A percentile compares a stretch with the other conserved stretches of the same genome.
Evolutionary conservation across 2,113 vertebrate genomes (phyloP).

Genomic region (Oplegnathus fasciatus): DNA sequence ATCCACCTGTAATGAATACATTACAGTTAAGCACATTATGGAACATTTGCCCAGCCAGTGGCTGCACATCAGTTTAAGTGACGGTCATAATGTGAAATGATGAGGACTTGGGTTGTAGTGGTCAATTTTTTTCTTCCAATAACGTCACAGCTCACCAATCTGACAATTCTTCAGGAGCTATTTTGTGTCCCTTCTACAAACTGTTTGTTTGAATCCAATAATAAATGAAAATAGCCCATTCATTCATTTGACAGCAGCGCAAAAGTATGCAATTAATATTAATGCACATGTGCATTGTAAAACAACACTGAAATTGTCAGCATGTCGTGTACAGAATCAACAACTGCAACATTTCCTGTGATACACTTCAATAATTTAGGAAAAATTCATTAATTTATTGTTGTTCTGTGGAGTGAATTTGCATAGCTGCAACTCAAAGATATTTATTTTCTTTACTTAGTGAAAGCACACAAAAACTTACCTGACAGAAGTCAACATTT

Average conservation of each 20-base stretch:
- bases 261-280: background rate
- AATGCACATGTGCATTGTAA: background rate
- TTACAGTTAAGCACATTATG: slow-evolving; percentile 39
- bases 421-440: slow-evolving; percentile 26
- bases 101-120: slow-evolving; percentile 19
- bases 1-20: slow-evolving; percentile 57
- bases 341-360: background rate
- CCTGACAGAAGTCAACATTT: slow-evolving; percentile 70
- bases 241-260: background rate
- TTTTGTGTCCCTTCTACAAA: background rate
- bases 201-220: slow-evolving; percentile 2
- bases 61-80: slow-evolving; percentile 40
- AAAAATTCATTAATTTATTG: background rate
- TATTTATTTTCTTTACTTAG: slow-evolving; percentile 10
- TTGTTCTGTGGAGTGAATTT: slow-evolving; percentile 16
- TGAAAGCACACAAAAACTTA: slow-evolving; percentile 42
- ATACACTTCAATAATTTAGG: background rate
- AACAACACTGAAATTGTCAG: background rate
- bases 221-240: background rate
- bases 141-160: slow-evolving; percentile 3
- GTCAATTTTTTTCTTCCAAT: background rate
- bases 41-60: slow-evolving; percentile 43
- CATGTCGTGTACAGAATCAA: background rate
- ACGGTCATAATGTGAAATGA: slow-evolving; percentile 36
- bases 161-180: background rate